Percentiles rank a stretch among this genome's conserved stretches.
These are phyloP conservation scores for Pogonocichla stellata DNA, from an alignment of 2,113 vertebrate species.

Conservation along the genomic window DNA sequence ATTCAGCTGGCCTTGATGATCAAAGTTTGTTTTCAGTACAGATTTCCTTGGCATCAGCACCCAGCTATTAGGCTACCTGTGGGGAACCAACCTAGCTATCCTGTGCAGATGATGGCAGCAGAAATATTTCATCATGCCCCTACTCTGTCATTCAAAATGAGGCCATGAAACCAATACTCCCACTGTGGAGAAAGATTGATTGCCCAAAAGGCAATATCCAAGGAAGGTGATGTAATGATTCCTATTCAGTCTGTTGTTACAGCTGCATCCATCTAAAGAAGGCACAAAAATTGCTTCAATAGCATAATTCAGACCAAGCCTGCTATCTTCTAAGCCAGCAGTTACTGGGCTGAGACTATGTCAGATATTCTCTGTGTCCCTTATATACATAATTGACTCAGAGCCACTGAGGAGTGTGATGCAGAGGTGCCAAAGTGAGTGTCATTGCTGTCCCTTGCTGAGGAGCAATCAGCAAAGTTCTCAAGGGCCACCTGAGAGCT, in stretches of 20 bases:
- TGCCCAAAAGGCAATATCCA: not conserved
- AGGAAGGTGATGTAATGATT: rapidly evolving
- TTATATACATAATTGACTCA: not conserved
- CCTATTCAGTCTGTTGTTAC: not conserved
- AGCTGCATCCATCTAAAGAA: not conserved
- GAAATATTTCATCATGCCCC: not conserved
- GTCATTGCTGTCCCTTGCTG: not conserved
- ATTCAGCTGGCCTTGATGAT: not conserved
- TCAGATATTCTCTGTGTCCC: not conserved
- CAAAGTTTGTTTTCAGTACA: not conserved
- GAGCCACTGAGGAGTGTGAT: not conserved
- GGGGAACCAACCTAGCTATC: not conserved
- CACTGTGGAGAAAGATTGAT: not conserved
- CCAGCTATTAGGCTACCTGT: not conserved
- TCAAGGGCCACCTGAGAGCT: not conserved
- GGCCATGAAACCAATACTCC: not conserved
- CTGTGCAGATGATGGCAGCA: not conserved
- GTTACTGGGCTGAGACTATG: not conserved
- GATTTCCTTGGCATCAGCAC: not conserved
- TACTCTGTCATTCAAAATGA: not conserved
- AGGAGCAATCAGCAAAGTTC: not conserved
- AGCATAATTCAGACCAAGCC: not conserved
- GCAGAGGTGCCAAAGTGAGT: not conserved
- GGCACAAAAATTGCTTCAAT: not conserved
- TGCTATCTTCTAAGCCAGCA: not conserved